Base-by-base conservation (phyloP, 1,140 invertebrate species). In the Lepidotrigona ventralis region DNA sequence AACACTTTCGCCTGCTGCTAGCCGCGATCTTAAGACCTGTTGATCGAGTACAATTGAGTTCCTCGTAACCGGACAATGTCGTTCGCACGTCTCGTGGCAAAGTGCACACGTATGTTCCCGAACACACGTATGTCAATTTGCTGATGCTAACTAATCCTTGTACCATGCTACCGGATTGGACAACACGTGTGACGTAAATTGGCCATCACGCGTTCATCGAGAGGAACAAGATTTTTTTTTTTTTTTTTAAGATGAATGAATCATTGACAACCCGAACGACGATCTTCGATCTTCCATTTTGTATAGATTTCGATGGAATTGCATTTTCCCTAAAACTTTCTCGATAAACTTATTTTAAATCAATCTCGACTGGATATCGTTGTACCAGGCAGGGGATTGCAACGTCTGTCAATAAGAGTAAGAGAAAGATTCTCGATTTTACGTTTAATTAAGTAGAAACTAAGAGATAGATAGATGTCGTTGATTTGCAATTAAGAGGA, bases 1-100 rank as follows among this genome's bases (percentile, higher is more conserved):
- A 70, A 87, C 77, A 74, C 87, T 88, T 88, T 86, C 68, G 21
- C 54, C 19, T 54, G 33, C 33, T 64, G 23, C 33, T 56, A 64
- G 80, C 75, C 69, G 54, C 74, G 81, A 88, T 89, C 87, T 88
- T 88, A 89, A 89, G 87, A 89, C 88, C 88, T 89, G 88, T 89
- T 89, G 88, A 89, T 88, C 85, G 64, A 80, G 54, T 58, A 76
- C 69, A 80, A 88, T 88, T 86, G 80, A 82, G 87, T 82, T 72
- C 12, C 85, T 86, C 70, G 73, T 88, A 46, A 75, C 63, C 70
- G 86, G 79, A 86, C 87, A 85, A 81, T 88, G 86, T 88, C 71
- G 78, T 76, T 78, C 79, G 79, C 83, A 79, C 76, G 75, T 23
- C 64, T 69, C 73, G 64, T 33, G 72, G 60, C 39, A 19, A 39